Percentiles rank a stretch among this genome's conserved stretches.
Evolutionary conservation across 2,888 invertebrate genomes (phyloP).

Genomic region (Melangyna quadrimaculata): DNA sequence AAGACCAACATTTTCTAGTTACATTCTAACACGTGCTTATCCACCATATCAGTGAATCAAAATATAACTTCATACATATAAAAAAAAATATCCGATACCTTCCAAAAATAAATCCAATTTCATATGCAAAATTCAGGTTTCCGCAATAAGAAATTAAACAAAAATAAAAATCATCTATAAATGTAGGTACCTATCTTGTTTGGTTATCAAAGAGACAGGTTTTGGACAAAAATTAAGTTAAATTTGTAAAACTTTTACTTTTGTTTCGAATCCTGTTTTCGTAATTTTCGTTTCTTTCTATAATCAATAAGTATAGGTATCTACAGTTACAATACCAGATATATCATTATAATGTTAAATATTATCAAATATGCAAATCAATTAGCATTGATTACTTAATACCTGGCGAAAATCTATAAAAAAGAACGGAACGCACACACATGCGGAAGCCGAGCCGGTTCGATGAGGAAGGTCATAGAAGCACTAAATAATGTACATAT

Average conservation of each 20-base stretch:
- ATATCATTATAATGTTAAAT: neutral
- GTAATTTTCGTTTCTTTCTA: conserved; percentile 33
- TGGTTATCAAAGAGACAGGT: neutral
- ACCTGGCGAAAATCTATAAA: neutral
- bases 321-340: conserved; percentile 39
- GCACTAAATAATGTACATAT: neutral
- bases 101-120: neutral
- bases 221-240: neutral
- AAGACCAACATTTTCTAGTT: neutral
- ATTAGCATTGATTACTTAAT: neutral
- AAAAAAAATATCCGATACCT: neutral
- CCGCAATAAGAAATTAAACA: neutral
- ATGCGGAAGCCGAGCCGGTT: conserved; percentile 22
- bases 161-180: neutral
- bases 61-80: neutral
- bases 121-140: neutral
- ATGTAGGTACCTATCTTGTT: no score
- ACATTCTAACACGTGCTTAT: neutral
- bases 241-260: conserved; percentile 48
- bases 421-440: neutral
- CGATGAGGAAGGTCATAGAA: conserved; percentile 1
- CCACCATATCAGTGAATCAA: neutral
- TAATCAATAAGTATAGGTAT: no score
- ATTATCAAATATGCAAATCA: neutral
- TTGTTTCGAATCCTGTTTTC: conserved; percentile 44